These are phyloP conservation scores for Momotus momota DNA, from an alignment of 2,797 vertebrate species.

Conservation along the genomic window DNA sequence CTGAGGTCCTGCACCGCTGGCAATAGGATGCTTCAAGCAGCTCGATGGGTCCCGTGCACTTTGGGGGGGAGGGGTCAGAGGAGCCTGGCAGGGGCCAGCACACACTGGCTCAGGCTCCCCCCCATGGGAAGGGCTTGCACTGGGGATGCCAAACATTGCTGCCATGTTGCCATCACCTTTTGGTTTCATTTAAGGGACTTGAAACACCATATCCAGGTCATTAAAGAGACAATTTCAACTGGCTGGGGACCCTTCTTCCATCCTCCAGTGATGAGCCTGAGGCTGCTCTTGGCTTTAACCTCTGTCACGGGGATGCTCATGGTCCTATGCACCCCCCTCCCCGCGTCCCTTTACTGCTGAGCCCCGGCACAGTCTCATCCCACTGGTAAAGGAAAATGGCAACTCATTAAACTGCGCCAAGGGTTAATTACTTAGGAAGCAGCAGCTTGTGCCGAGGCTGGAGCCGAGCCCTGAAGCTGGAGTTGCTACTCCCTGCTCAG, in stretches of 20 bases:
- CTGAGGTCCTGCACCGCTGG: background rate
- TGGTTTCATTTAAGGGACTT: slow-evolving; percentile 24
- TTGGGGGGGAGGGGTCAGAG: background rate
- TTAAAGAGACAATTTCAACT: slow-evolving; percentile 66
- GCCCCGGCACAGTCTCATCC: background rate
- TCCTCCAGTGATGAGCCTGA: rapidly evolving
- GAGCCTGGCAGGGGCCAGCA: background rate
- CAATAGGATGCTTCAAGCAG: background rate
- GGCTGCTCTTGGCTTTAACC: background rate
- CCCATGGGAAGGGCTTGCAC: background rate
- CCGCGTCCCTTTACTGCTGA: background rate
- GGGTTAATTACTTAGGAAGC: background rate
- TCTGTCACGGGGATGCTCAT: background rate
- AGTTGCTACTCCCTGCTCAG: background rate
- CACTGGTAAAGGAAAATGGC: background rate
- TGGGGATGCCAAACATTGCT: background rate
- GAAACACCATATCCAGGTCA: slow-evolving; percentile 26
- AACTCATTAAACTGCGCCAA: background rate
- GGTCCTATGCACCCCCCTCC: background rate
- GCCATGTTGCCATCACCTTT: background rate
- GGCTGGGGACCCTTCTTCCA: background rate
- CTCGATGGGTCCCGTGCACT: background rate
- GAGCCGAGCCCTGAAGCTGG: background rate
- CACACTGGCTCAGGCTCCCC: background rate
- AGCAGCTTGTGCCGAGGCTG: background rate